Conservation (phyloP, 2,888 invertebrate species). For the Sabatieria punctata region DNA sequence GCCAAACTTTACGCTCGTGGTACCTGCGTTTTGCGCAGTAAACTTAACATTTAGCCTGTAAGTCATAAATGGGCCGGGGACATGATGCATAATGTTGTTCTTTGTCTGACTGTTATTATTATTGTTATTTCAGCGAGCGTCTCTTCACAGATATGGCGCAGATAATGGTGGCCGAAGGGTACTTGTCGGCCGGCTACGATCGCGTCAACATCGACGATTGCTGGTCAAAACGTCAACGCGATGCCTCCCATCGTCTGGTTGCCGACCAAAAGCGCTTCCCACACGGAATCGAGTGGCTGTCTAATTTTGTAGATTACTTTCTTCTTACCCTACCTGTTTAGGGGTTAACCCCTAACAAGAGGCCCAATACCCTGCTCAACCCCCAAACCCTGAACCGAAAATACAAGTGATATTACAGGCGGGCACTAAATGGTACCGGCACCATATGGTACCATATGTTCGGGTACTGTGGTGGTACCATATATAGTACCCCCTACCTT, state of each 20-base stretch:
- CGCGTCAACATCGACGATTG: slow-evolving; percentile 67
- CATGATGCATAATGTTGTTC: neutral
- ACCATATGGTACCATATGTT: too few relatives aligned
- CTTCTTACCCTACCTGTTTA: neutral
- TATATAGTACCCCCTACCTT: too few relatives aligned
- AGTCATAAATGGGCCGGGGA: too few relatives aligned
- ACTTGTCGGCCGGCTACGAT: slow-evolving; percentile 68
- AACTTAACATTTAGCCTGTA: neutral
- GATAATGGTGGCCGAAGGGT: slow-evolving; percentile 60
- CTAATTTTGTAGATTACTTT: slow-evolving; percentile 61
- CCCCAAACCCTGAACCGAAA: neutral
- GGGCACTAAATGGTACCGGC: too few relatives aligned
- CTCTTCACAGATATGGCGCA: slow-evolving; percentile 78
- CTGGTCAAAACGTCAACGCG: slow-evolving; percentile 16
- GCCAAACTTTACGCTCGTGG: neutral
- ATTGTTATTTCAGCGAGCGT: slow-evolving; percentile 45
- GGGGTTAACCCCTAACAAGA: neutral
- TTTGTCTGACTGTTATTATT: too few relatives aligned
- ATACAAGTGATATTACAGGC: too few relatives aligned
- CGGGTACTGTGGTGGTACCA: too few relatives aligned
- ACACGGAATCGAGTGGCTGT: slow-evolving; percentile 67
- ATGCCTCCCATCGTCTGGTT: slow-evolving; percentile 39
- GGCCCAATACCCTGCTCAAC: neutral
- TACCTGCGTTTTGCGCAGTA: neutral
- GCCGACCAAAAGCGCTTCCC: slow-evolving; percentile 75